Evolutionary conservation across 2,113 vertebrate genomes (phyloP).

Genomic region (Perca fluviatilis): DNA sequence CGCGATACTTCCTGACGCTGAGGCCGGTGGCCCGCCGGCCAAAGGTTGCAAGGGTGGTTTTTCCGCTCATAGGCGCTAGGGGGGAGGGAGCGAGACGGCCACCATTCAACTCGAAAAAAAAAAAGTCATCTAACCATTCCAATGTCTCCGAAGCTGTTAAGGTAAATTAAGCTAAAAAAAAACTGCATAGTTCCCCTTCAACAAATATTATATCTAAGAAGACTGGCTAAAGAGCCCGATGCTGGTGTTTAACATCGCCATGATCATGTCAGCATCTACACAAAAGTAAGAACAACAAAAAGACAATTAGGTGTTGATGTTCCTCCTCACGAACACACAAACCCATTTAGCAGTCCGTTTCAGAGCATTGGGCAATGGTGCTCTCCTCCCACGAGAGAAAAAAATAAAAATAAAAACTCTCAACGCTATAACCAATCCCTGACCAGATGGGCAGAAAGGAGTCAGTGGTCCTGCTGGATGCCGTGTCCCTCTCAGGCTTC

Average conservation of each 20-base stretch:
- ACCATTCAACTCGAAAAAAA: no score
- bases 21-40: no score
- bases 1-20: no score
- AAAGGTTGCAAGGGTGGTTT: no score
- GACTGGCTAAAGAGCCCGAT: slow-evolving; percentile 51
- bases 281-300: slow-evolving; percentile 38
- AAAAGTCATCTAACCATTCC: no score
- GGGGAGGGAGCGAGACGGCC: no score
- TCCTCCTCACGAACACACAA: slow-evolving; percentile 56
- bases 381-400: slow-evolving; percentile 27
- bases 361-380: slow-evolving; percentile 25
- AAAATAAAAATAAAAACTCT: slow-evolving; percentile 24
- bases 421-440: slow-evolving; percentile 38
- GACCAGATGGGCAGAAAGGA: slow-evolving; percentile 40
- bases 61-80: no score
- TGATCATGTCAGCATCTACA: slow-evolving; percentile 62
- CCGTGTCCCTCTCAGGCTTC: slow-evolving; percentile 42
- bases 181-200: slow-evolving; percentile 1
- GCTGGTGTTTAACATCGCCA: slow-evolving; percentile 58
- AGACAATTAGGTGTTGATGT: slow-evolving; percentile 44
- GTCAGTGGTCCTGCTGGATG: slow-evolving; percentile 33
- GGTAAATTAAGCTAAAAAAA: no score
- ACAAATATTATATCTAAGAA: slow-evolving; percentile 58
- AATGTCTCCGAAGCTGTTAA: no score
- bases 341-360: slow-evolving; percentile 43